Evolutionary conservation across 2,888 invertebrate species (phyloP), one percentile per base, ranked within the genome.

Genomic region (Empis livida): DNA sequence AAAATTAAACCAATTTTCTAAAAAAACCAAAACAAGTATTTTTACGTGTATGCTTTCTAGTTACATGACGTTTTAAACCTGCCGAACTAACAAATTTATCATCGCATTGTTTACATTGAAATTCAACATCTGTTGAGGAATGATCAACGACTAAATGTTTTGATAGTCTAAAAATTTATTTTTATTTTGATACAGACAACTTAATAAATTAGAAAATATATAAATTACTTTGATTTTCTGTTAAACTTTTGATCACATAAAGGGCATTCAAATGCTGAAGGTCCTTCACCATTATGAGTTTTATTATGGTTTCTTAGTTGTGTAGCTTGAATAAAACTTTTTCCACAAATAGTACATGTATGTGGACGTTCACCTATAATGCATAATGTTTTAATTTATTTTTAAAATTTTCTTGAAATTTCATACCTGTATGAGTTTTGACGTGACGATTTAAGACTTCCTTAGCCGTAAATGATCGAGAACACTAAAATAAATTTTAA

Each of bases 281-380:
- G 80, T 30, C 80, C 80, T 11, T 79, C 80, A 13, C n/a, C 32
- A 54, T 90, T 82, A 60, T 83, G 83, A 59, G 83, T 62, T 42
- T 58, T 82, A 53, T 84, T 70, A 61, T 91, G 91, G 8, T 83
- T 82, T 53, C 82, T 76, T 32, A 91, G 70, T 61, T 90, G 90
- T 9, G 82, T 77, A 10, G 83, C 80, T 67, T 87, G 91, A 49
- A 91, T 91, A 65, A 88, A 91, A n/a, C 84, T 78, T 62, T 80
- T 81, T 10, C 76, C 77, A 61, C 91, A 91, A 56, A 62, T 71
- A 59, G 43, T 67, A 55, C 55, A 70, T 8, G 57, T 57, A 54
- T 69, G 68, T 2, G 67, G 67, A 16, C 63, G 60, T 44, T 68
- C 67, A 3, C 69, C 65, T 27, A 27, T 9, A 4, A 27, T 20